Evolutionary conservation across 1,140 invertebrate species (phyloP).

Genomic region (Leptinotarsa defecta): DNA sequence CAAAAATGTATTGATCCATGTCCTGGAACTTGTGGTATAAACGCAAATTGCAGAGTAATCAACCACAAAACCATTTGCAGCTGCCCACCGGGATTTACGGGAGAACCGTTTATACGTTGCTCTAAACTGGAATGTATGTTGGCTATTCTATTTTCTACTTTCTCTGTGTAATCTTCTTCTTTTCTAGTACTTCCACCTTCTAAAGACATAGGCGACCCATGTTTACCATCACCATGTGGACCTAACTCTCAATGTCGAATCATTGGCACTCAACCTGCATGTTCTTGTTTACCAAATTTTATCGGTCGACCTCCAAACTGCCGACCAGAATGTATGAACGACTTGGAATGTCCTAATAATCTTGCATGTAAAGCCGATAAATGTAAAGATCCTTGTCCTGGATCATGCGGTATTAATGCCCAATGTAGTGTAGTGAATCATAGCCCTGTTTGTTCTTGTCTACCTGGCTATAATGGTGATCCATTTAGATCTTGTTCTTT

Average conservation of each 20-base stretch:
- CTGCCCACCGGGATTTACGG: constrained; percentile 72
- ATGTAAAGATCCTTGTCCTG: constrained; percentile 80
- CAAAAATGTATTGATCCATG: constrained; percentile 85
- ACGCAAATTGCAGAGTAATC: constrained; percentile 80
- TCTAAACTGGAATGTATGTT: constrained; percentile 55
- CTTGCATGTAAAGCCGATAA: constrained; percentile 77
- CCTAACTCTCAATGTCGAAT: constrained; percentile 77
- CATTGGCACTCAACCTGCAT: constrained; percentile 71
- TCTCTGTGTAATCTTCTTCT: constrained; percentile 32
- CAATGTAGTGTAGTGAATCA: constrained; percentile 79
- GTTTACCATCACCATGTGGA: constrained; percentile 76
- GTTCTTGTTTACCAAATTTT: constrained; percentile 74
- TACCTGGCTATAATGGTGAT: constrained; percentile 76
- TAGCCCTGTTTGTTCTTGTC: constrained; percentile 71
- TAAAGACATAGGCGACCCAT: constrained; percentile 62
- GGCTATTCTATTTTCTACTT: constrained; percentile 22
- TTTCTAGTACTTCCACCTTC: constrained; percentile 52
- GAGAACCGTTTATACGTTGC: constrained; percentile 78
- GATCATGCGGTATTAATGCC: constrained; percentile 75
- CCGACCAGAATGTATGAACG: constrained; percentile 75
- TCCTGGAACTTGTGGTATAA: constrained; percentile 76
- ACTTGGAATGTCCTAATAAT: constrained; percentile 73
- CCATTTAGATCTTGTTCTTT: constrained; percentile 67
- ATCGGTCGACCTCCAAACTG: constrained; percentile 79
- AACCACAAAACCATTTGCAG: constrained; percentile 85